Conservation (phyloP, 2,113 vertebrate species). For the Phoenicopterus ruber region DNA sequence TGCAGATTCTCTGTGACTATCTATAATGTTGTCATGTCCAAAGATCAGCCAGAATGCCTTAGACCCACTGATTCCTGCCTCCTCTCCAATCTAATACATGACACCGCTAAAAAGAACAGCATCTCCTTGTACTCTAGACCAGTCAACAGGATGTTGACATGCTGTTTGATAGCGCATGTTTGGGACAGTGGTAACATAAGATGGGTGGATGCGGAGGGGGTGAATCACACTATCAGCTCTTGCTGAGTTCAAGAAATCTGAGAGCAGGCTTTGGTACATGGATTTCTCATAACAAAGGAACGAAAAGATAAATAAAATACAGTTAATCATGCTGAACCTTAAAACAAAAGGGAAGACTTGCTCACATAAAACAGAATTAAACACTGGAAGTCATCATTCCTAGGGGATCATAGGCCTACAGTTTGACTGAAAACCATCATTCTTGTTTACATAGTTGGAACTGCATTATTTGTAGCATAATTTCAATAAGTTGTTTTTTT, state of each 20-base stretch:
- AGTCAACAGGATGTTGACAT: not conserved
- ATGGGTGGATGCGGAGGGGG: not conserved
- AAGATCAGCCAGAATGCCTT: not conserved
- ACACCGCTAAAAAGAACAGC: not conserved
- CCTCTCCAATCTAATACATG: not conserved
- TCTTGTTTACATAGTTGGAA: not conserved
- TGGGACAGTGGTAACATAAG: not conserved
- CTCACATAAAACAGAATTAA: not conserved
- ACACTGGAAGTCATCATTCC: not conserved
- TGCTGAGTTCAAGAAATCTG: not conserved
- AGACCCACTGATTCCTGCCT: not conserved
- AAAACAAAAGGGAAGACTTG: not conserved
- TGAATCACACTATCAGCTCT: not conserved
- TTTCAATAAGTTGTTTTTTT: not conserved
- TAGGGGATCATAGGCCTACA: not conserved
- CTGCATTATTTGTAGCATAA: not conserved
- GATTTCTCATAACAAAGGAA: not conserved
- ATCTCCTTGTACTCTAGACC: not conserved
- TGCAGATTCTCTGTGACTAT: not conserved
- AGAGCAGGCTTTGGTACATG: not conserved
- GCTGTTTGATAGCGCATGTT: not conserved
- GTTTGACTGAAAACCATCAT: not conserved
- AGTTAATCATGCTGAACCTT: not conserved
- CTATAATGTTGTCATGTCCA: not conserved
- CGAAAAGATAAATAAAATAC: not conserved